phyloP scores from a whole-genome alignment of 1,140 invertebrate genomes.

The Nasonia longicornis region DNA sequence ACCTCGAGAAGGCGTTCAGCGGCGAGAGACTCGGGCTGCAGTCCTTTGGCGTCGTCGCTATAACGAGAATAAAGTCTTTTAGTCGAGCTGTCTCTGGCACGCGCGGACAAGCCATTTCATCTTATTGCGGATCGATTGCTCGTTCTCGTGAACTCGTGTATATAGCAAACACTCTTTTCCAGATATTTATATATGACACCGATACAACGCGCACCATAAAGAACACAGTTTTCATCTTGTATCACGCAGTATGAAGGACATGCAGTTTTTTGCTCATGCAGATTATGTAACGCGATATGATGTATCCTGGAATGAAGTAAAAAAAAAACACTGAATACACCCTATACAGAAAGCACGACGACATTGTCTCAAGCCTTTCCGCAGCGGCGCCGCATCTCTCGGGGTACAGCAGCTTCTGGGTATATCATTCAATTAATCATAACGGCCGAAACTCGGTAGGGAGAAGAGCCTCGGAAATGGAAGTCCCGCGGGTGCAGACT shows the following conservation, averaged over 20 bases:
- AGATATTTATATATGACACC: conserved; percentile 12
- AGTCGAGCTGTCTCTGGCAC: too few relatives aligned
- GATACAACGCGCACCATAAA: conserved; percentile 51
- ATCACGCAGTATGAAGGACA: too few relatives aligned
- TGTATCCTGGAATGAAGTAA: too few relatives aligned
- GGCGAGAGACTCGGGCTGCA: conserved; percentile 85
- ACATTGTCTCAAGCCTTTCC: too few relatives aligned
- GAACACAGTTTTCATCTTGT: conserved; percentile 46
- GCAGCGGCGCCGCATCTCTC: too few relatives aligned
- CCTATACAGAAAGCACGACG: too few relatives aligned
- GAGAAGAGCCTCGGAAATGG: not conserved
- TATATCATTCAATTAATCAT: conserved; percentile 16
- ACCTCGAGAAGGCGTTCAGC: conserved; percentile 82
- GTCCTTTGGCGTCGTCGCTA: conserved; percentile 84
- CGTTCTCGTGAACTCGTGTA: not conserved
- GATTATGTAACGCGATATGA: too few relatives aligned
- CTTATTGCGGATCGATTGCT: not conserved
- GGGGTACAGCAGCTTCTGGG: too few relatives aligned
- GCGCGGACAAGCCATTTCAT: not conserved
- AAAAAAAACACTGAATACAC: too few relatives aligned
- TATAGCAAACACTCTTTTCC: not conserved
- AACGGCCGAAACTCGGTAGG: conserved; percentile 9
- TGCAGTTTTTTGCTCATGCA: too few relatives aligned
- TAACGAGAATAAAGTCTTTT: not conserved
- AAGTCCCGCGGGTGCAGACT: not conserved